Conservation (phyloP, 2,888 invertebrate genomes). For the Celastrina argiolus region DNA sequence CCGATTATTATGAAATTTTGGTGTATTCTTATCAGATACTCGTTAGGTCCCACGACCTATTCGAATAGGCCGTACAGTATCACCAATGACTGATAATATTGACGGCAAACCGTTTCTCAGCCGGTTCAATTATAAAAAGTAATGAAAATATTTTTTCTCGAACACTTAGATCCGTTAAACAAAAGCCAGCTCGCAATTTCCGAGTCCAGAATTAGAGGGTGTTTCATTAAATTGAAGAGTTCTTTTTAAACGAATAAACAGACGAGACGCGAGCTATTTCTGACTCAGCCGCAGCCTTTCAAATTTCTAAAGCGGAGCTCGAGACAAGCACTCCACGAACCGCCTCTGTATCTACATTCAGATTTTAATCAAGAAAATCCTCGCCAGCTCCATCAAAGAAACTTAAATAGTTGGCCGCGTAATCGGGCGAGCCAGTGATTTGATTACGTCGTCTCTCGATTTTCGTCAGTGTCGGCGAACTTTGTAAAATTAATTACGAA, state of each 20-base stretch:
- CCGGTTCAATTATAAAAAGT: too few relatives aligned
- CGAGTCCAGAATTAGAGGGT: conserved; percentile 9
- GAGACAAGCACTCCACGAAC: conserved; percentile 35
- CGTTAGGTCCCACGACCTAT: too few relatives aligned
- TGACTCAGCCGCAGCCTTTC: conserved; percentile 40
- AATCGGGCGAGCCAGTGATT: conserved; percentile 35
- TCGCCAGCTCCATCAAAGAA: conserved; percentile 57
- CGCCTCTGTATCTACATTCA: conserved; percentile 41
- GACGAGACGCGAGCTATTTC: conserved; percentile 31
- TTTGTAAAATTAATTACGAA: neutral
- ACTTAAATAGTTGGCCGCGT: conserved; percentile 50
- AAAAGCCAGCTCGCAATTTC: conserved; percentile 8
- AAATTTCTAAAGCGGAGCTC: conserved; percentile 50
- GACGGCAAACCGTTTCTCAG: neutral
- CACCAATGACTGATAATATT: neutral
- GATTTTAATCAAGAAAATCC: conserved; percentile 64
- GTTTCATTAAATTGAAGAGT: conserved; percentile 17
- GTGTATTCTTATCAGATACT: too few relatives aligned
- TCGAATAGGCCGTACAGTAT: too few relatives aligned
- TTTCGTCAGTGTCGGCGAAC: conserved; percentile 11
- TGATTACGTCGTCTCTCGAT: conserved; percentile 42
- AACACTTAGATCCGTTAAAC: neutral
- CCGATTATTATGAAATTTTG: too few relatives aligned
- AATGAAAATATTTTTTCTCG: too few relatives aligned
- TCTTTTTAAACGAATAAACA: conserved; percentile 22